Percentiles rank a stretch among this genome's conserved stretches.
phyloP scores from a whole-genome alignment of 1,140 invertebrate genomes.

The Eriosoma lanigerum region DNA sequence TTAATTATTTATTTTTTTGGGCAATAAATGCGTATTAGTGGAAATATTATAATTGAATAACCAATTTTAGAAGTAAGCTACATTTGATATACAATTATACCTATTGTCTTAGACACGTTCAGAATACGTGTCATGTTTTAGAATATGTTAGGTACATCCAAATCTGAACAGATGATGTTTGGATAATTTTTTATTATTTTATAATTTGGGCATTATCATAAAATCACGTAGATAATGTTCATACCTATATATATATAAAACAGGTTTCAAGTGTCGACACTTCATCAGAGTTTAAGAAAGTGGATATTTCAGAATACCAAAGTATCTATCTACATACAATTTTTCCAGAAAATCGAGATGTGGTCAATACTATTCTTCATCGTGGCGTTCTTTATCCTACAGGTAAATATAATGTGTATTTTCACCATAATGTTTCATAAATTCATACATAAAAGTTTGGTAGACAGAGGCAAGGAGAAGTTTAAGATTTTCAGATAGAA shows the following conservation, averaged over 20 bases:
- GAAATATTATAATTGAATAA: too few species aligned
- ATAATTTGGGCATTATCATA: too few species aligned
- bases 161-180: not conserved
- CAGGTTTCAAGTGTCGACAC: not conserved
- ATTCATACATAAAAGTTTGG: too few species aligned
- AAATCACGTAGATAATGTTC: not conserved
- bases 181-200: constrained; percentile 11
- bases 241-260: constrained; percentile 14
- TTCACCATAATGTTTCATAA: too few species aligned
- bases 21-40: too few species aligned
- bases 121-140: not conserved
- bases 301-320: not conserved
- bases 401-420: not conserved
- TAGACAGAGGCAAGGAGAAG: too few species aligned
- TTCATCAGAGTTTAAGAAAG: not conserved
- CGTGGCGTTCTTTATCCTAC: not conserved
- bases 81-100: not conserved
- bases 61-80: not conserved
- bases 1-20: too few species aligned
- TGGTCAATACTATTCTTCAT: not conserved
- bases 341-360: not conserved
- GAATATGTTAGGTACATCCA: not conserved
- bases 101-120: constrained; percentile 19
- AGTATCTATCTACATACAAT: too few species aligned
- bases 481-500: too few species aligned